Percentiles rank a stretch among this genome's conserved stretches.
These are phyloP conservation scores for Hypocryptadius cinnamomeus DNA, from an alignment of 2,113 vertebrate species.

Conservation along the genomic window DNA sequence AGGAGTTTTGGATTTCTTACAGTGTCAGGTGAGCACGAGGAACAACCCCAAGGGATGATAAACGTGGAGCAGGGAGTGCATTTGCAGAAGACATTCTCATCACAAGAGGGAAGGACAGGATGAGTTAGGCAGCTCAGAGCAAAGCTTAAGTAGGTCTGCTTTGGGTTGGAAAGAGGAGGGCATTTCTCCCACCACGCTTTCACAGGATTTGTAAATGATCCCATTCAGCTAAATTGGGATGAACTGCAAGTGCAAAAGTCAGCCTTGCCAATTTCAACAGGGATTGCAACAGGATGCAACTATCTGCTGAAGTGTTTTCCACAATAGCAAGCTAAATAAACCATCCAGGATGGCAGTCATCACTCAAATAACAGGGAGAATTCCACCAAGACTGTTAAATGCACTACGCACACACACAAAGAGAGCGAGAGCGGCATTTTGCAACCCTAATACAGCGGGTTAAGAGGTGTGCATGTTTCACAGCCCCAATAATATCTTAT, in stretches of 20 bases:
- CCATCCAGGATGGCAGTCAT: background rate
- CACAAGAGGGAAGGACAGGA: background rate
- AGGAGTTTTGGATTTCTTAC: background rate
- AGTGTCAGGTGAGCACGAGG: background rate
- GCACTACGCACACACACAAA: background rate
- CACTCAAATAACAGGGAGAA: background rate
- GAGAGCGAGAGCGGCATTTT: background rate
- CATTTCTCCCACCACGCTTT: background rate
- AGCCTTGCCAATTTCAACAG: background rate
- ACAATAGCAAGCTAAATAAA: background rate
- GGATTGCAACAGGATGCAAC: background rate
- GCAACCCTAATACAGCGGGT: background rate
- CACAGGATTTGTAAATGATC: background rate
- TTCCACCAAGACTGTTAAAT: background rate
- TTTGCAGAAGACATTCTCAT: background rate
- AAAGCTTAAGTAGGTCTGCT: background rate
- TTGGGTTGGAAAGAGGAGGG: background rate
- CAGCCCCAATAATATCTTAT: background rate
- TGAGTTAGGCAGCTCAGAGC: background rate
- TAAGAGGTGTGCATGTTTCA: background rate
- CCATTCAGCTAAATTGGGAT: background rate
- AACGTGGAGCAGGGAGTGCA: accelerated
- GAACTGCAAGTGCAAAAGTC: background rate
- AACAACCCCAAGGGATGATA: accelerated
- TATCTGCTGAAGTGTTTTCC: background rate